Percentiles rank a stretch among this genome's conserved stretches.
phyloP scores from a whole-genome alignment of 2,888 invertebrate genomes.

The Sinopyrophorus schimmeli region DNA sequence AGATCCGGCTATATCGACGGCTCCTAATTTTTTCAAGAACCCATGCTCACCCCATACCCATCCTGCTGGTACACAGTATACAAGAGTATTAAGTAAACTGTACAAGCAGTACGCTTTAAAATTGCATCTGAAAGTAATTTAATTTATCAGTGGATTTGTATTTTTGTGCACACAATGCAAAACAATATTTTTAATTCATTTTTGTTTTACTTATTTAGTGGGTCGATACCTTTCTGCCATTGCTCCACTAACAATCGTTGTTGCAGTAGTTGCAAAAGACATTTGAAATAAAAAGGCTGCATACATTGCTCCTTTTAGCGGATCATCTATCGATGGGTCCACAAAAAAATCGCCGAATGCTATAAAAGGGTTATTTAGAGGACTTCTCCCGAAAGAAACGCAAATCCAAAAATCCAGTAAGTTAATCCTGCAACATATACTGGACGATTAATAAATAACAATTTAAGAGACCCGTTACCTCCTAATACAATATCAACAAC shows the following conservation, averaged over 20 bases:
- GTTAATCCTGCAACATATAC: slow-evolving; percentile 67
- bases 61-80: slow-evolving; percentile 91
- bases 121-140: slow-evolving; percentile 69
- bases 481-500: slow-evolving; percentile 91
- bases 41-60: slow-evolving; percentile 93
- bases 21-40: slow-evolving; percentile 80
- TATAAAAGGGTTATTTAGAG: slow-evolving; percentile 76
- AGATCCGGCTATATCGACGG: slow-evolving; percentile 90
- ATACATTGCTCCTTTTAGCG: slow-evolving; percentile 81
- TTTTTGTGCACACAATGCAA: background rate
- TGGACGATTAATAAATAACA: too few species aligned
- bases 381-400: slow-evolving; percentile 82
- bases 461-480: slow-evolving; percentile 58
- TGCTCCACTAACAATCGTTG: slow-evolving; percentile 91
- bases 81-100: slow-evolving; percentile 84
- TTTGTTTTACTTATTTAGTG: background rate
- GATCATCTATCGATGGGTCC: slow-evolving; percentile 73
- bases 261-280: slow-evolving; percentile 87
- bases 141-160: background rate
- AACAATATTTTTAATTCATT: too few species aligned
- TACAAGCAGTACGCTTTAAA: slow-evolving; percentile 91
- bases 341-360: slow-evolving; percentile 83
- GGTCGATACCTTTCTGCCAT: slow-evolving; percentile 91
- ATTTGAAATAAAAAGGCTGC: slow-evolving; percentile 89
- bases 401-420: slow-evolving; percentile 95